phyloP scores from a whole-genome alignment of 1,140 invertebrate genomes.

The Diabrotica undecimpunctata region DNA sequence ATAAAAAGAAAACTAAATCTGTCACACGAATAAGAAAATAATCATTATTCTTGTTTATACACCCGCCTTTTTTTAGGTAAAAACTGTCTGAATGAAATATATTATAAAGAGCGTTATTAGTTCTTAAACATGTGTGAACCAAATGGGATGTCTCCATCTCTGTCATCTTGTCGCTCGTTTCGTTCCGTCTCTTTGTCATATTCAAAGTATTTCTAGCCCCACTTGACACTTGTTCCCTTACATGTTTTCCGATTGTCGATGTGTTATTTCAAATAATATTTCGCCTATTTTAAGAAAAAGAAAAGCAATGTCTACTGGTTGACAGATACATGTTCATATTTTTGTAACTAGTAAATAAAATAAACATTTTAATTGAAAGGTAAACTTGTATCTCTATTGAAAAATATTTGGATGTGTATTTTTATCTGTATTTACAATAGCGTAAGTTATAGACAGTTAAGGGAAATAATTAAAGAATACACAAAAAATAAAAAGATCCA shows the following conservation, averaged over 20 bases:
- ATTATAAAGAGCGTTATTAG: conserved; percentile 16
- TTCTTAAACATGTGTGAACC: conserved; percentile 19
- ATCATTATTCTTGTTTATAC: conserved; percentile 19
- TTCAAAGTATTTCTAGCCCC: conserved; percentile 4
- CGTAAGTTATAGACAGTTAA: too few relatives aligned
- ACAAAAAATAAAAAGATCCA: too few relatives aligned
- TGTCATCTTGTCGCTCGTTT: not conserved
- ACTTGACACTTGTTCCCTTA: conserved; percentile 18
- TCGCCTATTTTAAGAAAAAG: conserved; percentile 11
- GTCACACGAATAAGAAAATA: conserved; percentile 15
- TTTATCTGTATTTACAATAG: too few relatives aligned
- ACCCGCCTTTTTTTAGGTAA: conserved; percentile 10
- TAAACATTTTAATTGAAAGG: too few relatives aligned
- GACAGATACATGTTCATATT: too few relatives aligned
- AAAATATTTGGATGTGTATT: too few relatives aligned
- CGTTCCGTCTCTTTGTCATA: conserved; percentile 4
- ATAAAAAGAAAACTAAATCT: conserved; percentile 17
- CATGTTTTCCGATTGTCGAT: conserved; percentile 9
- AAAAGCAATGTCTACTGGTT: too few relatives aligned
- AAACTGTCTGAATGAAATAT: conserved; percentile 20
- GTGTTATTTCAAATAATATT: conserved; percentile 19
- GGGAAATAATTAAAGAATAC: too few relatives aligned
- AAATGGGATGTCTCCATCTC: conserved; percentile 17
- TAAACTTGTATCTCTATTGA: too few relatives aligned
- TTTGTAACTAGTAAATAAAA: too few relatives aligned